Base-by-base conservation (phyloP, 2,888 invertebrate genomes). In the Cheiracanthium punctorium region DNA sequence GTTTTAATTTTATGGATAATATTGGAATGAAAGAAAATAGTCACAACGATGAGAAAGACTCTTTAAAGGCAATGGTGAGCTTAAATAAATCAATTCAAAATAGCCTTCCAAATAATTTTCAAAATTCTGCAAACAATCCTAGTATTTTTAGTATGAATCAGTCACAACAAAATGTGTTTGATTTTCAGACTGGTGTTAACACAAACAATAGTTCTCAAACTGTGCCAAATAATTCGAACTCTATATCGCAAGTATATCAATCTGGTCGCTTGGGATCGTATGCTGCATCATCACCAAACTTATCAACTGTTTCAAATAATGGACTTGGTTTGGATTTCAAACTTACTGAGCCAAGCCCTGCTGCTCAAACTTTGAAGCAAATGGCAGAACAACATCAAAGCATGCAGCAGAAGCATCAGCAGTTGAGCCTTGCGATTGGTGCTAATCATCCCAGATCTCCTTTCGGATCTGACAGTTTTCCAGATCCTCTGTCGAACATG, bases 341-440 rank as follows among this genome's bases (percentile, higher is more conserved):
- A 30, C 32, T 88, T 10, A 88, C 88, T 5, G 89, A 89, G n/a
- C 88, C 89, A 12, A 96, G 97, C 86, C 96, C 97, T 29, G 98
- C 98, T 0, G 97, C 98, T 71, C 97, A 98, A 93, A 98, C 97
- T 0, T 93, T 98, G 76, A 98, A 98, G 91, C 97, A 98, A 91
- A 97, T 98, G 97, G 98, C 98, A 52, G 97, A 98, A 91, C 98
- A 98, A 92, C 98, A 98, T 92, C 97, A 97, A 92, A 96, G 96
- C 92, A 95, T 90, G 88, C 90, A 90, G 74, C 89, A 90, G n/a
- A 89, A 89, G 71, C 88, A 89, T 79, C 90, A 90, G 75, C 86
- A 87, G 41, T 89, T 89, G 64, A 72, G 76, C 8, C 77, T 89
- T 0, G 87, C 87, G 12, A 64, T 88, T 20, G 72, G 76, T 28